Base-by-base conservation (phyloP, 2,113 vertebrate genomes). In the Camelus bactrianus region DNA sequence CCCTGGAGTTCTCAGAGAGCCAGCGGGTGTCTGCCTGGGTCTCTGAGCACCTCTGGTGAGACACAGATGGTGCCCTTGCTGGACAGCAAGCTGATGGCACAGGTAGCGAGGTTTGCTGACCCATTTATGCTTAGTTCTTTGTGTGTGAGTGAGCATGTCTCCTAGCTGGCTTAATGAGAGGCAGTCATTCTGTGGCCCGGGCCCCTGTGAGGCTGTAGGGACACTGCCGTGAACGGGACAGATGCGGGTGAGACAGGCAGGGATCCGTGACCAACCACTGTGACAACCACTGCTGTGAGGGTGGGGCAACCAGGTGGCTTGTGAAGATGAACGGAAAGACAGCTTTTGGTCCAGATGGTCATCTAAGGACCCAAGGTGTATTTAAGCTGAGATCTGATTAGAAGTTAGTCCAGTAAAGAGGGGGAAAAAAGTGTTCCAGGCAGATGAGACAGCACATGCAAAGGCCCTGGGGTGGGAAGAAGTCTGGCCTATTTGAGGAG, bases 261-360 rank as follows among this genome's bases (percentile, higher is more conserved):
- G 50, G 20, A 9, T 30, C 26, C 6, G 0, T 8, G 12, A 56
- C n/a, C 52, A 22, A 0, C 64, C 4, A 0, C 6, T 35, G 46
- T 58, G 50, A 56, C 0, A 0, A 0, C 38, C 38, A 42, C 3
- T 24, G 3, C n/a, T 12, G 30, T 5, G 50, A 56, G 77, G 58
- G 77, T 5, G 7, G 48, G 46, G 14, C 22, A 9, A 4, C 7
- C 54, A 17, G 24, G 65, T 14, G 7, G 17, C 26, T 0, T 11
- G 62, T 46, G 62, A 28, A 50, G 81, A 62, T 13, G 2, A 3
- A 32, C 0, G 0, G 22, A 32, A 26, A 79, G 62, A 14, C 30
- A 7, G 1, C 35, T 65, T 26, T 87, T 1, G 3, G 46, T 7
- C 0, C 4, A 17, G 77, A 1, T 20, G 46, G 22, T 60, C 13